phyloP scores from a whole-genome alignment of 2,888 invertebrate genomes.

The Blastobasis lacticolella region DNA sequence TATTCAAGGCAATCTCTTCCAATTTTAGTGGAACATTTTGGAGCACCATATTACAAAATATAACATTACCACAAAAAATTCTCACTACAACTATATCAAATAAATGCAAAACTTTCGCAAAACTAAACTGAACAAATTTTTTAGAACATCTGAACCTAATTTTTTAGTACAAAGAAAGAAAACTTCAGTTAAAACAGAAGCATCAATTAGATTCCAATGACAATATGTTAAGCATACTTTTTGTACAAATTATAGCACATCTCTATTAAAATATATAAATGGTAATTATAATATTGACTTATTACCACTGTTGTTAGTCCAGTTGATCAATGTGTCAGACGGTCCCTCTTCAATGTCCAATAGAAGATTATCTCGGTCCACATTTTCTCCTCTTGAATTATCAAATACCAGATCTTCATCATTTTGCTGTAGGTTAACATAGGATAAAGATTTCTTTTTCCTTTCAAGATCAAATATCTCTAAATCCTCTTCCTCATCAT shows the following conservation, averaged over 20 bases:
- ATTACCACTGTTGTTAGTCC: conserved; percentile 47
- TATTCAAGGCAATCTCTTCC: too few species aligned
- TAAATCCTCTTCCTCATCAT: conserved; percentile 65
- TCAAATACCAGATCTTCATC: conserved; percentile 53
- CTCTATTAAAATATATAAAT: neutral
- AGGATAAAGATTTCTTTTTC: conserved; percentile 60
- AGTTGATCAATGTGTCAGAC: conserved; percentile 55
- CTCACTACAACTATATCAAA: too few species aligned
- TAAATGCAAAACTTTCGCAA: too few species aligned
- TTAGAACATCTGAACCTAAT: too few species aligned
- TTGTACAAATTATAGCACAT: neutral
- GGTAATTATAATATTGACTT: conserved; percentile 55
- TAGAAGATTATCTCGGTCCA: conserved; percentile 47
- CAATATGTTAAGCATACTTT: neutral
- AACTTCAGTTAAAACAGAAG: too few species aligned
- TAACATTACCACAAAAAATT: too few species aligned
- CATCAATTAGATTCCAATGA: too few species aligned
- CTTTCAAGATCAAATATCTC: conserved; percentile 67
- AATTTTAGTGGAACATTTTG: too few species aligned
- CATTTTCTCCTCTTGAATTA: conserved; percentile 27
- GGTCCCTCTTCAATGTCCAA: conserved; percentile 59
- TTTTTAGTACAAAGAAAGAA: too few species aligned
- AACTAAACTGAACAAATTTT: too few species aligned
- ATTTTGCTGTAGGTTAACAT: conserved; percentile 55
- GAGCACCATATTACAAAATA: too few species aligned